Conservation (phyloP, 2,797 vertebrate species). For the Phaenicophaeus curvirostris region DNA sequence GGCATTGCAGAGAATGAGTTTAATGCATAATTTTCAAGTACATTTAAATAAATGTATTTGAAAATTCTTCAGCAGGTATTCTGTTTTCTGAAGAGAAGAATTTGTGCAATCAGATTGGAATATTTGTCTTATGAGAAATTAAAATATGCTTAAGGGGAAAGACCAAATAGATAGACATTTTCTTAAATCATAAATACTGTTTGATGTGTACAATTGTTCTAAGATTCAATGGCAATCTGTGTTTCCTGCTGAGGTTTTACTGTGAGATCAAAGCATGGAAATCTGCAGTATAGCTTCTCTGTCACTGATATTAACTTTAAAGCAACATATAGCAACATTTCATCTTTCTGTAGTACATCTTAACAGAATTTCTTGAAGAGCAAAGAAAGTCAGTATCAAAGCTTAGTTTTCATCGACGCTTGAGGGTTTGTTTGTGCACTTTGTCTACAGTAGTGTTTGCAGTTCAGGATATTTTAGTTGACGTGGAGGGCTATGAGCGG, state of each 20-base stretch:
- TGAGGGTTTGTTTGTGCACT: constrained; percentile 12
- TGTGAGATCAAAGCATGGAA: constrained; percentile 42
- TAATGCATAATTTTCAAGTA: background rate
- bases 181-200: background rate
- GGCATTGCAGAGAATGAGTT: background rate
- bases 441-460: constrained; percentile 17
- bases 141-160: constrained; percentile 1
- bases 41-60: background rate
- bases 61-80: background rate
- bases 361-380: background rate
- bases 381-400: background rate
- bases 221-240: background rate
- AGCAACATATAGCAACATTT: background rate
- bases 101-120: background rate
- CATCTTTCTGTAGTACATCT: background rate
- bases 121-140: background rate
- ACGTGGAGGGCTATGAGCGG: background rate
- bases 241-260: constrained; percentile 7
- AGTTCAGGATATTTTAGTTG: constrained; percentile 35
- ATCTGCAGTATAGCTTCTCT: background rate
- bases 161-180: background rate
- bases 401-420: background rate
- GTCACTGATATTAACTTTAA: background rate
- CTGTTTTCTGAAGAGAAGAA: background rate
- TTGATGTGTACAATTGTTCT: background rate